Evolutionary conservation across 2,797 vertebrate species (phyloP).

Genomic region (Chaetophractus vellerosus): DNA sequence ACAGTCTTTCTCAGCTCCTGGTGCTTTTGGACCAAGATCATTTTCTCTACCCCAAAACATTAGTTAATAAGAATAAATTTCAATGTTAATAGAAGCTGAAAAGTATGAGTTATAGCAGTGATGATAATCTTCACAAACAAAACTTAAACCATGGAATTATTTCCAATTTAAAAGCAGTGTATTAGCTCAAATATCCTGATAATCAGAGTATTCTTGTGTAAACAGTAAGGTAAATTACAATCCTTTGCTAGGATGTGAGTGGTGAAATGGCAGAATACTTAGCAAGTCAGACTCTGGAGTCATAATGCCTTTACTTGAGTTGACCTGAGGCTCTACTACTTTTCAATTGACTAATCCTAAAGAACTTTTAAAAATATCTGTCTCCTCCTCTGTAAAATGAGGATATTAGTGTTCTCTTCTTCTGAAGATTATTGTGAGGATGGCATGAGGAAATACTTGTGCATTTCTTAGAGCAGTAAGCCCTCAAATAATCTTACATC

Average conservation of each 20-base stretch:
- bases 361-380: neutral
- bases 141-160: conserved; percentile 41
- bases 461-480: neutral
- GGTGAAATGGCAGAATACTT: neutral
- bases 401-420: neutral
- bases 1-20: neutral
- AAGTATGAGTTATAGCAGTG: neutral
- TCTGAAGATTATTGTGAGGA: neutral
- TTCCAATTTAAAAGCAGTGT: neutral
- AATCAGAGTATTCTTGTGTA: neutral
- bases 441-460: neutral
- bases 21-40: neutral
- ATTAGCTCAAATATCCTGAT: neutral
- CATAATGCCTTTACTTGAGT: neutral
- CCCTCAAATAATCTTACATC: neutral
- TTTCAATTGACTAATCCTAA: neutral
- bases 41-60: neutral
- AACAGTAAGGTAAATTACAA: neutral
- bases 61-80: neutral
- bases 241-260: neutral
- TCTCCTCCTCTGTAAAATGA: neutral
- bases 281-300: neutral
- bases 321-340: neutral
- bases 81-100: neutral
- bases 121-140: conserved; percentile 21